Evolutionary conservation across 1,140 invertebrate species (phyloP).

Genomic region (Pseudomyrmex concolor): DNA sequence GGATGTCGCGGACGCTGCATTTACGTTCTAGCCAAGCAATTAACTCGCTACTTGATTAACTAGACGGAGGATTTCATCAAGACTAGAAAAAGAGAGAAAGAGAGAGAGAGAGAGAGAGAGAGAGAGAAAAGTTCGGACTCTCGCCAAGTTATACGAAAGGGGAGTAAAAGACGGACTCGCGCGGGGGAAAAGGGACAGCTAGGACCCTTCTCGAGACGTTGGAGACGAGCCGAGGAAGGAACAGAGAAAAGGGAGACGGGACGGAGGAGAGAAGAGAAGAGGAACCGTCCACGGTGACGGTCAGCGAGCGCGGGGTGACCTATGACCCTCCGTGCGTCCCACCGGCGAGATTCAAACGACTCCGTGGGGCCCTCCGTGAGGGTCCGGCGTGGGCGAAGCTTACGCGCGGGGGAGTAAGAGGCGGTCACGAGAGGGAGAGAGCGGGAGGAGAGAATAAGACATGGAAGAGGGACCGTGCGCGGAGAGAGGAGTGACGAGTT

Average conservation of each 20-base stretch:
- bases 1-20: conserved; percentile 31
- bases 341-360: conserved; percentile 60
- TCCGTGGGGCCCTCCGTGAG: conserved; percentile 70
- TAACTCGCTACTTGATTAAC: conserved; percentile 57
- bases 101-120: background rate
- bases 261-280: conserved; percentile 74
- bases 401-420: conserved; percentile 67
- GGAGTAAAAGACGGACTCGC: conserved; percentile 39
- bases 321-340: conserved; percentile 79
- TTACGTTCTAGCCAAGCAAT: conserved; percentile 27
- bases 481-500: conserved; percentile 79
- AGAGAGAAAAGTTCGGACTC: conserved; percentile 34
- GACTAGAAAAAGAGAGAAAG: background rate
- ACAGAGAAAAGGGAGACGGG: conserved; percentile 61
- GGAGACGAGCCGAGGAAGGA: conserved; percentile 33
- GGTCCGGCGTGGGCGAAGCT: conserved; percentile 81
- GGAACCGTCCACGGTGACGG: conserved; percentile 84
- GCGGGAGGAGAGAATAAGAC: conserved; percentile 76
- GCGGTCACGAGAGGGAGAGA: conserved; percentile 64
- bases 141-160: conserved; percentile 45
- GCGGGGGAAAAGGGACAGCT: background rate
- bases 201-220: conserved; percentile 18
- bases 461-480: conserved; percentile 49
- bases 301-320: conserved; percentile 85
- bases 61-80: conserved; percentile 10